Evolutionary conservation across 2,113 vertebrate species (phyloP).

Genomic region (Drymodes brunneopygia): DNA sequence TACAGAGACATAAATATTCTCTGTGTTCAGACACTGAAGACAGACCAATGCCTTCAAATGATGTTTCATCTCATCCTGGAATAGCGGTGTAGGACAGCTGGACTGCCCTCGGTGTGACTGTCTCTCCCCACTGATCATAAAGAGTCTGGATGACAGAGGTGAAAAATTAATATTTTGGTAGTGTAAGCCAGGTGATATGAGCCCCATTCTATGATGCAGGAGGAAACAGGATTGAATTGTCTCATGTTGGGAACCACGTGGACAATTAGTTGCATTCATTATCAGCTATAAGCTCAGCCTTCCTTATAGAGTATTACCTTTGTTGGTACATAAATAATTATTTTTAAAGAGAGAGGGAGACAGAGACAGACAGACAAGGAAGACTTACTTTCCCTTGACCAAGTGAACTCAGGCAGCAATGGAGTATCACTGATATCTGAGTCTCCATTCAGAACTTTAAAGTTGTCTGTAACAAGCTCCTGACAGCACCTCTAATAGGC

Average conservation of each 20-base stretch:
- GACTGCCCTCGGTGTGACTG: accelerated
- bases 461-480: not conserved
- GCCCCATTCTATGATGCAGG: accelerated
- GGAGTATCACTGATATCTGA: no score
- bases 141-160: not conserved
- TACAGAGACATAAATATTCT: not conserved
- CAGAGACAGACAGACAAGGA: not conserved
- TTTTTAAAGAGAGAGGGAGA: not conserved
- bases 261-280: not conserved
- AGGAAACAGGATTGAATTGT: not conserved
- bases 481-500: not conserved
- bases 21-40: not conserved
- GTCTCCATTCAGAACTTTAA: not conserved
- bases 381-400: not conserved
- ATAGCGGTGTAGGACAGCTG: not conserved
- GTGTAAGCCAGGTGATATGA: not conserved
- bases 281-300: not conserved
- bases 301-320: not conserved
- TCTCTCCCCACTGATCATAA: not conserved
- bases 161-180: not conserved
- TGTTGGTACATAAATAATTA: not conserved
- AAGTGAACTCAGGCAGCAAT: not conserved
- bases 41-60: not conserved
- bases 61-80: not conserved
- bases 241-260: not conserved